Evolutionary conservation across 2,888 invertebrate species (phyloP).

Genomic region (Pristionchus exspectatus): DNA sequence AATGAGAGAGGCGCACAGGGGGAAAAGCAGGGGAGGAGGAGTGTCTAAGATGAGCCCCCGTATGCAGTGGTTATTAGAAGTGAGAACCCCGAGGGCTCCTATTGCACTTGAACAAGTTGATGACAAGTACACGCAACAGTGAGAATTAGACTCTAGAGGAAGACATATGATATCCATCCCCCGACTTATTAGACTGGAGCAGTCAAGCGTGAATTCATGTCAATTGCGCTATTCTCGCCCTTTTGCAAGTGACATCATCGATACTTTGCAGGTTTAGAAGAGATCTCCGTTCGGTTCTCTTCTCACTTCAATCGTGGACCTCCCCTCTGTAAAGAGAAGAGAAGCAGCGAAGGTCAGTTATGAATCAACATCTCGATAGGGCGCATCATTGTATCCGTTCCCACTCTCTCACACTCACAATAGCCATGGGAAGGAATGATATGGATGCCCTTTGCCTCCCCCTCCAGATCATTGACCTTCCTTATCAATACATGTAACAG

Average conservation of each 20-base stretch:
- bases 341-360: neutral
- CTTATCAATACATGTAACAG: neutral
- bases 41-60: neutral
- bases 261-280: slow-evolving; percentile 40
- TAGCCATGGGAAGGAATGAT: slow-evolving; percentile 38
- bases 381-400: slow-evolving; percentile 28
- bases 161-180: neutral
- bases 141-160: neutral
- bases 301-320: slow-evolving; percentile 4
- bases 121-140: neutral
- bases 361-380: neutral
- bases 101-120: neutral
- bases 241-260: neutral
- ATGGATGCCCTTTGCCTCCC: slow-evolving; percentile 8
- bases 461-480: slow-evolving; percentile 19
- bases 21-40: neutral
- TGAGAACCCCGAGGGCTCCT: neutral
- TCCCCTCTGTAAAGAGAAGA: neutral
- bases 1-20: slow-evolving; percentile 45
- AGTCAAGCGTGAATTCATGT: neutral
- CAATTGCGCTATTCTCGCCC: neutral
- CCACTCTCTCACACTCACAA: slow-evolving; percentile 4
- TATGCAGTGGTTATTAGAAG: neutral
- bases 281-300: slow-evolving; percentile 21
- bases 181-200: neutral